These are phyloP conservation scores for Deroplatys truncata DNA, from an alignment of 2,888 invertebrate genomes.

Conservation along the genomic window DNA sequence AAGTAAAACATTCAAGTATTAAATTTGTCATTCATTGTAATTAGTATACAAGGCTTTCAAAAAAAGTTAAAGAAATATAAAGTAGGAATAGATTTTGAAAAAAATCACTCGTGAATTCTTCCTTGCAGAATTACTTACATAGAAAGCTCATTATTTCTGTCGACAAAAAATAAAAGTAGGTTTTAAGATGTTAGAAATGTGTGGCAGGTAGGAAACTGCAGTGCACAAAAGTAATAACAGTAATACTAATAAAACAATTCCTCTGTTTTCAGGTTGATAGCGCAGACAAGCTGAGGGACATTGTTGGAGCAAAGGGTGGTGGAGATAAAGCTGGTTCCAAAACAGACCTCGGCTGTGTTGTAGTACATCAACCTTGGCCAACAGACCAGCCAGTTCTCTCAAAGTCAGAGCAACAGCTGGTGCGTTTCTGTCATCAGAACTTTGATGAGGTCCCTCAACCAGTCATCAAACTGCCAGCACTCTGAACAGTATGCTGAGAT, in stretches of 20 bases:
- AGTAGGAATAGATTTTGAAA: no score
- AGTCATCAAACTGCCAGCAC: conserved; percentile 60
- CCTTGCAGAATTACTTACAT: no score
- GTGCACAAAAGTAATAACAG: no score
- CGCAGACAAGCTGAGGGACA: conserved; percentile 51
- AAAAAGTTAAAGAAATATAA: no score
- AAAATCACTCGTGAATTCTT: no score
- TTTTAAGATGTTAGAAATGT: no score
- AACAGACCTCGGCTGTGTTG: conserved; percentile 53
- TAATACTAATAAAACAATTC: conserved; percentile 21
- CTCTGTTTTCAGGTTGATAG: conserved; percentile 54
- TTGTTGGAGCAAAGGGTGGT: conserved; percentile 42
- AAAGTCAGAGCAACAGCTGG: conserved; percentile 57
- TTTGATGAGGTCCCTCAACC: conserved; percentile 61
- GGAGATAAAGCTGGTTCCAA: conserved; percentile 40
- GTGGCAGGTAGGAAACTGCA: no score
- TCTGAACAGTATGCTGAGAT: conserved; percentile 46
- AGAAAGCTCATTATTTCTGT: no score
- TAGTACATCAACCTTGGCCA: conserved; percentile 52
- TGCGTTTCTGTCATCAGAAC: conserved; percentile 63
- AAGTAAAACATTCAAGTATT: no score
- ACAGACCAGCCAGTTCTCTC: conserved; percentile 52
- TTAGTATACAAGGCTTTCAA: no score
- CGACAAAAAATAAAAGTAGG: no score
- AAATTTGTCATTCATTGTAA: no score